Conservation (phyloP, 2,113 vertebrate species). For the Elephantulus edwardii region DNA sequence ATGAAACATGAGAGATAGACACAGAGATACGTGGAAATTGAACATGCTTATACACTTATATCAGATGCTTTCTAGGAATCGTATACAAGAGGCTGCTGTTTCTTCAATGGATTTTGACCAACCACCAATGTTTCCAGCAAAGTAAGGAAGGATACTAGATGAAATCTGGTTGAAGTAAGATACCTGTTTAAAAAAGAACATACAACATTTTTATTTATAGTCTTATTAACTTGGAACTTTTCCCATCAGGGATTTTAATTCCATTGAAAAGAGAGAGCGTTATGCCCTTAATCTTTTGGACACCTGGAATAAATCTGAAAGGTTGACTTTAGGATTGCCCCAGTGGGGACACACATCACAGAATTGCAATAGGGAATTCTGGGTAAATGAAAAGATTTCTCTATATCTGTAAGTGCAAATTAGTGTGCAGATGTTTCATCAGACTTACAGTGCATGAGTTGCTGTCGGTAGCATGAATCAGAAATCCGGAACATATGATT, state of each 20-base stretch:
- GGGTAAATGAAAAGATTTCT: not conserved
- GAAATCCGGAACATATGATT: constrained; percentile 83
- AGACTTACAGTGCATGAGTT: constrained; percentile 80
- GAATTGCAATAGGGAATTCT: not conserved
- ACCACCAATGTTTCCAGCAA: constrained; percentile 84
- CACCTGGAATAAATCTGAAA: not conserved
- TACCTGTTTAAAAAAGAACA: constrained; percentile 82
- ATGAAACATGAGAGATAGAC: constrained; percentile 34
- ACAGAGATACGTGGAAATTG: not conserved
- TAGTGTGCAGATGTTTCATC: not conserved
- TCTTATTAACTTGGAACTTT: not conserved
- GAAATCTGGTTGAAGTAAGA: constrained; percentile 85
- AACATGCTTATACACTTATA: not conserved
- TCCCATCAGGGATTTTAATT: not conserved
- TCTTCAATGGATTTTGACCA: constrained; percentile 87
- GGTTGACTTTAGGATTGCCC: not conserved
- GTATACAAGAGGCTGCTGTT: constrained; percentile 83
- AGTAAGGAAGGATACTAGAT: constrained; percentile 80
- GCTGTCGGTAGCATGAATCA: constrained; percentile 75
- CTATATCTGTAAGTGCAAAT: not conserved
- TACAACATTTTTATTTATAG: constrained; percentile 11
- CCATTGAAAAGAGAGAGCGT: not conserved
- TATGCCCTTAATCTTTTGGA: not conserved
- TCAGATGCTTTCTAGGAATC: constrained; percentile 79
- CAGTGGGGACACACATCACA: not conserved